A percentile compares a stretch with the other conserved stretches of the same genome.
These are phyloP conservation scores for Zaprionus obscuricornis DNA, from an alignment of 2,888 invertebrate genomes.

Conservation along the genomic window DNA sequence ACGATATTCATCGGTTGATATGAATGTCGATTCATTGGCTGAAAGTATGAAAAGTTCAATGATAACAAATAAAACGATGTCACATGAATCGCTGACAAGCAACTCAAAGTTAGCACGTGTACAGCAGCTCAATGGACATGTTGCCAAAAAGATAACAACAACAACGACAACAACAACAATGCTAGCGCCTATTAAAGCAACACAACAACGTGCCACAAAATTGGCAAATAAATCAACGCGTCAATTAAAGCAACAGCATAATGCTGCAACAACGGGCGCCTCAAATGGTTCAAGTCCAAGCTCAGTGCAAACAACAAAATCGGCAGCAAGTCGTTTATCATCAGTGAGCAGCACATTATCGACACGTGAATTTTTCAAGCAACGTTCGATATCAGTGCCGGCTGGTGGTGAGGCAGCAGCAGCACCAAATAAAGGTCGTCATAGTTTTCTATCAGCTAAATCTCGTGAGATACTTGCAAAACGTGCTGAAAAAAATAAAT, in stretches of 20 bases:
- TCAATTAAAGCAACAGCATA: constrained; percentile 75
- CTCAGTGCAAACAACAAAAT: constrained; percentile 82
- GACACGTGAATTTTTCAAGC: constrained; percentile 81
- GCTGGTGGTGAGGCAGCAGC: constrained; percentile 60
- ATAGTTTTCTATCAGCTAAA: constrained; percentile 83
- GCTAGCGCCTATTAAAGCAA: constrained; percentile 27
- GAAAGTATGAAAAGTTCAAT: constrained; percentile 83
- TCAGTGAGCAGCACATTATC: constrained; percentile 82
- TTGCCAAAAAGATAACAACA: constrained; percentile 3
- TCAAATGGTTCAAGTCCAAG: constrained; percentile 83
- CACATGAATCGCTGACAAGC: constrained; percentile 81
- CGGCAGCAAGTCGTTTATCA: constrained; percentile 80
- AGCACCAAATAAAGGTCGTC: constrained; percentile 56
- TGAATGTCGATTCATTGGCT: constrained; percentile 81
- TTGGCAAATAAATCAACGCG: constrained; percentile 61
- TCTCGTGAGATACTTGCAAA: constrained; percentile 83
- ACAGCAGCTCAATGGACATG: constrained; percentile 76
- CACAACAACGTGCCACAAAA: constrained; percentile 49
- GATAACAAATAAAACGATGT: constrained; percentile 82
- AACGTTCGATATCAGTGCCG: constrained; percentile 83
- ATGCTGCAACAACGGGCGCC: constrained; percentile 70
- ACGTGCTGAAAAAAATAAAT: constrained; percentile 81
- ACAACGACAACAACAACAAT: constrained; percentile 1
- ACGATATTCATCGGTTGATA: constrained; percentile 75
- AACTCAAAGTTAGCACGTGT: constrained; percentile 72